A percentile compares a stretch with the other conserved stretches of the same genome.
These are phyloP conservation scores for Troides aeacus DNA, from an alignment of 2,888 invertebrate genomes.

Conservation along the genomic window DNA sequence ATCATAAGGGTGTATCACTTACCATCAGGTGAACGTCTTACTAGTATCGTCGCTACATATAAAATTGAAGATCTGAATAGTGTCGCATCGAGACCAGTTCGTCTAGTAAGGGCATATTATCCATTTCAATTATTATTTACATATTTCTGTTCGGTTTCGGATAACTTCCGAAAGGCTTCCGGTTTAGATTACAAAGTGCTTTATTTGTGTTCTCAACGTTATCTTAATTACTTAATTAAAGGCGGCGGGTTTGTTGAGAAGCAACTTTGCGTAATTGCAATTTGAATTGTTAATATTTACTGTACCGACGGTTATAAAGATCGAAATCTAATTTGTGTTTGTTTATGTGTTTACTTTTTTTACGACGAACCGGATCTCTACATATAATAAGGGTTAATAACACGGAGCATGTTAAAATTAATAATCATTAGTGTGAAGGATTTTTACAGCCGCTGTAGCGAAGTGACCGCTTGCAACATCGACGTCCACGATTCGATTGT, in stretches of 20 bases:
- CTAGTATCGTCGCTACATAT: too few species aligned
- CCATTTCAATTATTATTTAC: slow-evolving; percentile 62
- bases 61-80: too few species aligned
- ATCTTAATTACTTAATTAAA: slow-evolving; percentile 77
- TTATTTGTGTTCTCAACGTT: slow-evolving; percentile 61
- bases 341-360: slow-evolving; percentile 4
- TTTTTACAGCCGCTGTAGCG: too few species aligned
- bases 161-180: slow-evolving; percentile 70
- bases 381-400: slow-evolving; percentile 1
- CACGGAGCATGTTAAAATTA: not conserved
- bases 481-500: too few species aligned
- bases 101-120: slow-evolving; percentile 42
- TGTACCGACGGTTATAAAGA: slow-evolving; percentile 22
- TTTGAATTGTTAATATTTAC: slow-evolving; percentile 35
- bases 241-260: slow-evolving; percentile 36
- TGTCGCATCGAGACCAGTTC: not conserved
- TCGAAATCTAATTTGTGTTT: slow-evolving; percentile 27
- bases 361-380: not conserved
- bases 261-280: slow-evolving; percentile 32
- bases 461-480: too few species aligned
- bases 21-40: too few species aligned
- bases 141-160: slow-evolving; percentile 60
- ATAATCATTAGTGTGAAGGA: too few species aligned
- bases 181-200: slow-evolving; percentile 66
- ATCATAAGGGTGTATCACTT: too few species aligned